phyloP scores from a whole-genome alignment of 2,113 vertebrate genomes.

The Tapirus terrestris region DNA sequence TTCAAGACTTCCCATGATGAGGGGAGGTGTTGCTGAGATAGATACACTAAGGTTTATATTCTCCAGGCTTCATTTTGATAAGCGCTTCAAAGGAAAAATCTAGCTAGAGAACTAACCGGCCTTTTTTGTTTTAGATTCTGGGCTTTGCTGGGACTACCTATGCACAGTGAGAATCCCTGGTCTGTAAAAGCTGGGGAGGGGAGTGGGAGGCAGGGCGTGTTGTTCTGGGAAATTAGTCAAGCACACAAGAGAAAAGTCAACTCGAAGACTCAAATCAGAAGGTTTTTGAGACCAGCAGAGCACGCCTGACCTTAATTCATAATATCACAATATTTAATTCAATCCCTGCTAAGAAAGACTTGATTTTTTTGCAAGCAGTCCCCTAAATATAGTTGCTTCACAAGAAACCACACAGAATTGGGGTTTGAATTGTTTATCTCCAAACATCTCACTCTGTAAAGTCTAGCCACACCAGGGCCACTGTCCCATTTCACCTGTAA shows the following conservation, averaged over 20 bases:
- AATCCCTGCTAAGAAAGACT: background rate
- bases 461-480: fast-evolving
- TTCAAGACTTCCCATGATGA: background rate
- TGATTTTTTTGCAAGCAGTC: background rate
- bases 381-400: background rate
- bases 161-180: background rate
- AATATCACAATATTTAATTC: background rate
- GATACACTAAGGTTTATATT: background rate
- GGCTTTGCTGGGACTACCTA: background rate
- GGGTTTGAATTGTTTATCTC: background rate
- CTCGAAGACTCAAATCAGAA: background rate
- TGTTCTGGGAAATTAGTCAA: background rate
- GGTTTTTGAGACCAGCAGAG: background rate
- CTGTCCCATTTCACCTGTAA: background rate
- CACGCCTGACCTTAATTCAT: background rate
- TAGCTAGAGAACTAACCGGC: background rate
- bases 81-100: background rate
- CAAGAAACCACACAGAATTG: background rate
- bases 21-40: background rate
- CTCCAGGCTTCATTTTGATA: background rate
- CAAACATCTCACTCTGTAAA: background rate
- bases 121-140: background rate
- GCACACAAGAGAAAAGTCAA: background rate
- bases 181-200: background rate
- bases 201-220: fast-evolving